A percentile compares a stretch with the other conserved stretches of the same genome.
These are phyloP conservation scores for Edolisoma coerulescens DNA, from an alignment of 2,113 vertebrate species.

Conservation along the genomic window DNA sequence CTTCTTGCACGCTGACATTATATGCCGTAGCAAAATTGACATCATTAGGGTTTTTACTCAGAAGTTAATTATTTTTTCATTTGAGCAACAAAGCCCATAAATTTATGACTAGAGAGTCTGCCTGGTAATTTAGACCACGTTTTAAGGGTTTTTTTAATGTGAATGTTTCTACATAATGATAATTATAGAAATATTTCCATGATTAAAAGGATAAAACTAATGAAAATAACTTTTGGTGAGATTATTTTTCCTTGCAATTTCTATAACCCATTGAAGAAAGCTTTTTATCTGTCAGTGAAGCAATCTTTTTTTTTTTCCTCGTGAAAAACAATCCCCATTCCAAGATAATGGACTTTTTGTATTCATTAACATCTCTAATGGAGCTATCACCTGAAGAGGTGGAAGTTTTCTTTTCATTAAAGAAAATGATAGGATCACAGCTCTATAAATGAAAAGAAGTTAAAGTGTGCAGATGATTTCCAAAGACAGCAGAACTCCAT, in stretches of 20 bases:
- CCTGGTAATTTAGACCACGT: not conserved
- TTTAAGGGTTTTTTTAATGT: not conserved
- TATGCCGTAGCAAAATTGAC: not conserved
- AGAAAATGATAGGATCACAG: not conserved
- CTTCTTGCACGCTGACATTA: not conserved
- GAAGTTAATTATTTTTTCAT: constrained; percentile 33
- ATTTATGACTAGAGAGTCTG: not conserved
- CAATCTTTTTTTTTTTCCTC: not conserved
- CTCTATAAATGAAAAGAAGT: not conserved
- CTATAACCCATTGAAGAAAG: not conserved
- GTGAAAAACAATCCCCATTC: not conserved
- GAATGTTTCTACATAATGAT: not conserved
- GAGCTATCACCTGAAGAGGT: not conserved
- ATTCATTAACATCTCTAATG: not conserved
- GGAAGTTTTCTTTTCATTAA: not conserved
- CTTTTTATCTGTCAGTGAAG: not conserved
- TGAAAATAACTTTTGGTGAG: not conserved
- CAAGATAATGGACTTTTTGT: not conserved
- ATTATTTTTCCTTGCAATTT: not conserved
- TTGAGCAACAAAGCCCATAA: not conserved
- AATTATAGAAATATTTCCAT: constrained; percentile 4
- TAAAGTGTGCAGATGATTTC: not conserved
- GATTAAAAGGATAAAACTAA: not conserved
- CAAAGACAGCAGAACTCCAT: not conserved
- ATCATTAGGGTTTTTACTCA: not conserved